Base-by-base conservation (phyloP, 2,113 vertebrate genomes). In the Desmodus rotundus region DNA sequence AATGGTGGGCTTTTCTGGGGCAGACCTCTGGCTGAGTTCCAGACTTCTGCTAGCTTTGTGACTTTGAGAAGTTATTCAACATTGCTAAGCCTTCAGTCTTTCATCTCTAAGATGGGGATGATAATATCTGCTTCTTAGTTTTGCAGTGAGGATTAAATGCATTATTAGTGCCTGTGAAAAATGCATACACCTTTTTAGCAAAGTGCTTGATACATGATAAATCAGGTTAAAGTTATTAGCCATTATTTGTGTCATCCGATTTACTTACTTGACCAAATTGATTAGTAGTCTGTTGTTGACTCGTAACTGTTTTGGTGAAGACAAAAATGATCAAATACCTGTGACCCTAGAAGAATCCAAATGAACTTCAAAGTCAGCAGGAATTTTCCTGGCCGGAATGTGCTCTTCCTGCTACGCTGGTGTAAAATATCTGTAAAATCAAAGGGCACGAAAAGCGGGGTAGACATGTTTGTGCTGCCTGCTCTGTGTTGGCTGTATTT, bases 231-330 rank as follows among this genome's bases (percentile, higher is more conserved):
- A 91, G 52, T 85, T 85, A 81, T 65, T 87, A 80, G 63, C 28
- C 19, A 38, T 83, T 73, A 50, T 83, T 87, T 68, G 20, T 89
- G 26, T 95, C 38, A 36, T 83, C 38, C 91, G 22, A 76, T 88
- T 90, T 84, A 89, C 74, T 84, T 82, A 19, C 15, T 83, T 81
- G 15, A 67, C 22, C 3, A 77, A 72, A 77, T 41, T 61, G 61
- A 86, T 41, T 61, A 43, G n/a, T 61, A 43, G n/a, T 65, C 12
- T 70, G 22, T 54, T 90, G 77, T 93, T 91, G 78, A 54, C 61
- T 92, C 31, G 33, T 81, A 89, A 93, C 56, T 89, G 26, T 77
- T 77, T 95, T 65, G 73, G 31, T 82, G 67, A 91, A 89, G 77
- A 36, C n/a, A 68, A 89, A 89, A 95, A 82, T 20, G 28, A 50